Evolutionary conservation across 1,140 invertebrate genomes (phyloP), one percentile per base, ranked within the genome.

Genomic region (Cotesia typhae): DNA sequence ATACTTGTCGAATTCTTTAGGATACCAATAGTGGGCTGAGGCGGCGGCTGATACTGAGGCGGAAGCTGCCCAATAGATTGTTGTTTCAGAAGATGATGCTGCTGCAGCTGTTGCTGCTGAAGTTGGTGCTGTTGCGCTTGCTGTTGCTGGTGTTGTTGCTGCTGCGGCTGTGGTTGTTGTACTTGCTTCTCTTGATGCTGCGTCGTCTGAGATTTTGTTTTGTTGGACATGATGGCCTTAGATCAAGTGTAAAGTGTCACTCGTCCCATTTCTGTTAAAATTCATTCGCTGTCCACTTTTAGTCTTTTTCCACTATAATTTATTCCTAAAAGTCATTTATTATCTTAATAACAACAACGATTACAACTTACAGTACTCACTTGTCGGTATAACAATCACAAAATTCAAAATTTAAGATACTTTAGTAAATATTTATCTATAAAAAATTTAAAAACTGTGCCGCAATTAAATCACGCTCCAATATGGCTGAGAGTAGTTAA

Each of bases 11-110:
- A 55, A 75, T 89, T 86, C 74, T 91, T 91, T 4, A 90, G 80
- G 65, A 90, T 90, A 5, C 89, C 88, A 41, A 83, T 82, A 71
- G 79, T 84, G 2, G 89, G 90, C 64, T 90, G 88, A 4, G 91
- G 91, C 20, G 91, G 91, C 53, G 90, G 90, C 76, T 92, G 90
- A 77, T 91, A 91, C n/a, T 90, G 85, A 36, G 91, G 91, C 55
- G 90, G 90, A 74, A 89, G 47, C 37, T 80, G 79, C 4, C 83
- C 84, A 67, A 81, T 78, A 73, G 79, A 73, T 78, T 77, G 77
- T 81, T 47, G 37, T 77, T 37, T 4, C 37, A 67, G 73, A 75
- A 69, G 6, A 41, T 20, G 17, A 12, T 74, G 75, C 38, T 77
- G 78, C 9, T 75, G 75, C 60, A 74, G 79, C 64, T 74, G 77